Evolutionary conservation across 2,113 vertebrate species (phyloP).

Genomic region (Dinomys branickii): DNA sequence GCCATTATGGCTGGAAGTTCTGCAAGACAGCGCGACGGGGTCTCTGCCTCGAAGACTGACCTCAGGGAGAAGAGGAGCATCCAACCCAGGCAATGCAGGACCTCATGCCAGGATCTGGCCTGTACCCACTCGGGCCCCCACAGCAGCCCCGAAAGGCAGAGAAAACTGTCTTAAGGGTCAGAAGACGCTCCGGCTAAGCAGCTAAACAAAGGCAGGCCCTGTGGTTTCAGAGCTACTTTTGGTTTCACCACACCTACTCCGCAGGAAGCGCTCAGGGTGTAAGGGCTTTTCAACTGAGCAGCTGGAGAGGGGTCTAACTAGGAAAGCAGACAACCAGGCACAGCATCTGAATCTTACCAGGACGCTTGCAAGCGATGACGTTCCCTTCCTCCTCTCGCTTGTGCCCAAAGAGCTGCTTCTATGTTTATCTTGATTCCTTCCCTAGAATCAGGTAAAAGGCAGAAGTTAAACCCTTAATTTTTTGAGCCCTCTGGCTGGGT

Average conservation of each 20-base stretch:
- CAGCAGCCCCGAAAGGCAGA: neutral
- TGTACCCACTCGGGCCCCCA: neutral
- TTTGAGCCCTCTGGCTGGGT: neutral
- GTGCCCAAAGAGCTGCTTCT: neutral
- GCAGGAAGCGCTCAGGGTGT: too few relatives aligned
- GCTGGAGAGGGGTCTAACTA: neutral
- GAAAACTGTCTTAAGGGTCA: neutral
- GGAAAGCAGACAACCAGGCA: neutral
- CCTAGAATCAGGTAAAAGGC: neutral
- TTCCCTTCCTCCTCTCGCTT: neutral
- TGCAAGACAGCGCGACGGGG: accelerated
- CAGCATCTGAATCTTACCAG: neutral
- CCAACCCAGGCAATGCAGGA: neutral
- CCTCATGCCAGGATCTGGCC: neutral
- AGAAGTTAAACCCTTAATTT: neutral
- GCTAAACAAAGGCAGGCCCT: neutral
- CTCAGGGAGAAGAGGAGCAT: neutral
- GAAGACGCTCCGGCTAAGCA: neutral
- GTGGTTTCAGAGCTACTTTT: neutral
- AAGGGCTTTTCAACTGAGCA: neutral
- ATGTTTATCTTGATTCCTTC: neutral
- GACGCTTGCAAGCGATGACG: neutral
- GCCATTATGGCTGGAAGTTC: neutral
- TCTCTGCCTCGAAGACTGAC: neutral
- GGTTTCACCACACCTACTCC: neutral